A percentile compares a stretch with the other conserved stretches of the same genome.
Conservation (phyloP, 2,113 vertebrate genomes). For the Sapajus apella region DNA sequence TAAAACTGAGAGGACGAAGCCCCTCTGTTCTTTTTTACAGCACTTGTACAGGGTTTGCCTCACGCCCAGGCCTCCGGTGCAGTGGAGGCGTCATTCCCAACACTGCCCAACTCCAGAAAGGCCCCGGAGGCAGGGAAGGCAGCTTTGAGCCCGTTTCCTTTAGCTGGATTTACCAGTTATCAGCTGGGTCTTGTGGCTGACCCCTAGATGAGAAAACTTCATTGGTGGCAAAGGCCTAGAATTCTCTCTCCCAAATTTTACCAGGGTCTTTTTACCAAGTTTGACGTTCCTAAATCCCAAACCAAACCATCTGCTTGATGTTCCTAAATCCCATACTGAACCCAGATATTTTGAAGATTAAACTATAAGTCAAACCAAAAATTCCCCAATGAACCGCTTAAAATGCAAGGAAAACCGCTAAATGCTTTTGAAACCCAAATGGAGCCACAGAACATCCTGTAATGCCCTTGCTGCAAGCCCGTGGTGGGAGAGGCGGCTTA, state of each 20-base stretch:
- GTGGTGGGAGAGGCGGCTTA: slow-evolving; percentile 61
- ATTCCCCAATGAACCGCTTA: not conserved
- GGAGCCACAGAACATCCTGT: accelerated
- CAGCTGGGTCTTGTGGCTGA: not conserved
- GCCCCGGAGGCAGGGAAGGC: not conserved
- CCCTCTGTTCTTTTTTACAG: not conserved
- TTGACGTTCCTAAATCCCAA: not conserved
- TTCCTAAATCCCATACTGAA: not conserved
- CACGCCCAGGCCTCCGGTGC: accelerated
- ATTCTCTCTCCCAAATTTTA: not conserved
- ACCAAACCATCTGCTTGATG: not conserved
- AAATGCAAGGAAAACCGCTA: not conserved
- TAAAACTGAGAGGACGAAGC: accelerated
- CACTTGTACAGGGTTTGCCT: not conserved
- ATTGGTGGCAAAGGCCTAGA: not conserved
- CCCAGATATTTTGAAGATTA: not conserved
- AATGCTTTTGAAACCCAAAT: not conserved
- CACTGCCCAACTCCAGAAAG: not conserved
- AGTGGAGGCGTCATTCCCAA: not conserved
- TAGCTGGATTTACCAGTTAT: too few species aligned
- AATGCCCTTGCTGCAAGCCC: accelerated
- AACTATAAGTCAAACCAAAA: not conserved
- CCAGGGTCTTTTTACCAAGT: not conserved
- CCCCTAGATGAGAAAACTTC: not conserved
- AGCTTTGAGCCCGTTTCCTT: not conserved